Evolutionary conservation across 1,140 invertebrate species (phyloP).

Genomic region (Platyscapa corneri): DNA sequence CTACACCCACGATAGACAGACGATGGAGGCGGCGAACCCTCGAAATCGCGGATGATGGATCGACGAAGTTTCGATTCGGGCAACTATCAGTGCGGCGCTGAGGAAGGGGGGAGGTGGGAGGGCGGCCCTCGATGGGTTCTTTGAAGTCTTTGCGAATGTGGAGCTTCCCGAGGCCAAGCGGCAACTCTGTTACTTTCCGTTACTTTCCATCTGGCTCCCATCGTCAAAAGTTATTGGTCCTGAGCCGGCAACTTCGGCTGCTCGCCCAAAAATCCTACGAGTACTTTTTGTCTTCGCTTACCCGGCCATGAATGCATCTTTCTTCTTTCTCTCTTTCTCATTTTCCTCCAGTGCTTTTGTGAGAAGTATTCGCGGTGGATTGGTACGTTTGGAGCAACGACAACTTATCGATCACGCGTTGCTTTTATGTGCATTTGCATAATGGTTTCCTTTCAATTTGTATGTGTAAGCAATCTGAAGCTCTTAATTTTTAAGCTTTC

Average conservation of each 20-base stretch:
- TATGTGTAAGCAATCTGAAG: no score
- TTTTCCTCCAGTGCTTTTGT: background rate
- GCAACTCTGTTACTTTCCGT: background rate
- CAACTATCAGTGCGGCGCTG: conserved; percentile 35
- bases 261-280: background rate
- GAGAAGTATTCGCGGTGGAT: no score
- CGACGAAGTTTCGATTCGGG: conserved; percentile 44
- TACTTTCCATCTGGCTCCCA: conserved; percentile 37
- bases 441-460: no score
- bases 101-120: background rate
- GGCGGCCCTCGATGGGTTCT: conserved; percentile 35
- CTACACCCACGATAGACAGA: background rate
- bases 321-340: background rate
- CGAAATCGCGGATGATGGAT: conserved; percentile 46
- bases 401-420: no score
- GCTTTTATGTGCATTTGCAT: no score
- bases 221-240: conserved; percentile 35
- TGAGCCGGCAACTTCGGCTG: conserved; percentile 24
- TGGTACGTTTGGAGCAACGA: no score
- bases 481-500: no score
- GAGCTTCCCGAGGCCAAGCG: background rate
- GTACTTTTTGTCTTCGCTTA: background rate
- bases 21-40: background rate
- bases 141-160: conserved; percentile 29
- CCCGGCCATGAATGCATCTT: background rate